Base-by-base conservation (phyloP, 2,113 vertebrate genomes). In the Oryzias woworae region DNA sequence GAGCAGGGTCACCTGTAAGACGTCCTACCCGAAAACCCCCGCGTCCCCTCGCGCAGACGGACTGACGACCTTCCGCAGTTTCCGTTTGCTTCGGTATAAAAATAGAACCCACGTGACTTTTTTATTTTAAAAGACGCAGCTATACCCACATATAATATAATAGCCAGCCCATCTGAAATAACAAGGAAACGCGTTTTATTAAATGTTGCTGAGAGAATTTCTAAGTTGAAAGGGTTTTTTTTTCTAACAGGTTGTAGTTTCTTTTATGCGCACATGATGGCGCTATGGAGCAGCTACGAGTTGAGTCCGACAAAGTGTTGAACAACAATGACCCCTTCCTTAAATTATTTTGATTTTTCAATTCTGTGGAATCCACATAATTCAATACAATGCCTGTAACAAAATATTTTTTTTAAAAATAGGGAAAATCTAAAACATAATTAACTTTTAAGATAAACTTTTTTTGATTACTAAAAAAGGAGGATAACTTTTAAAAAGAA, bases 31-130 rank as follows among this genome's bases (percentile, higher is more conserved):
- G 6, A 53, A 54, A 57, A 16, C 2, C 42, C 52, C 22, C 20
- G 7, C 3, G 53, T 52, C 59, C 58, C 61, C 61, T 42, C 2
- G 1, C 53, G 26, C 18, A 64, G 26, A 49, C 22, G 56, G 16
- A 58, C 56, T 47, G 31, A 70, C 70, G 73, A 82, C 77, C 84
- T 84, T 81, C 82, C 63, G 23, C 59, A 75, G 63, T 53, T 63
- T 58, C 16, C 43, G 62, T 71, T 66, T 71, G 58, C 85, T 82
- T 80, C 45, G 69, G 36, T 83, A 81, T 77, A 75, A 86, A 75
- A 86, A 85, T 78, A 85, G 71, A 8, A 57, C 43, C 41, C 84
- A 85, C 61, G 84, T 85, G 86, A 84, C 61, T 49, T 36, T 36
- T 36, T 10, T 36, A 10, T 36, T 36, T 12, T 10, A 36, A 36